Evolutionary conservation across 2,888 invertebrate genomes (phyloP), one percentile per base, ranked within the genome.

Genomic region (Philonicus albiceps): DNA sequence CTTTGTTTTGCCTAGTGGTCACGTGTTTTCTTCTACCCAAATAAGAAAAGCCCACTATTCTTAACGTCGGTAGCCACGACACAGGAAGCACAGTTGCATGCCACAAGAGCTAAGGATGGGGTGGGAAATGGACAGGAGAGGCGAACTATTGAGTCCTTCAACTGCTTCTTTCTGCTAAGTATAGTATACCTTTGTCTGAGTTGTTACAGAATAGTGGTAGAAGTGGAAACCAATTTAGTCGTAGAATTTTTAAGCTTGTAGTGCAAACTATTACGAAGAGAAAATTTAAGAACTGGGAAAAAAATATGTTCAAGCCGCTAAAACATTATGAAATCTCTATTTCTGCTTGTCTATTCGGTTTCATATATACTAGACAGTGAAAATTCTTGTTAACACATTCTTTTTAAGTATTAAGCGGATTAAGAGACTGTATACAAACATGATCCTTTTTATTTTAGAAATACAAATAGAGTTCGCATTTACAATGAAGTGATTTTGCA

Each of bases 1-100:
- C 30, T 8, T 19, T 85, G 85, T 85, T 85, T 85, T 85, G 85
- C 75, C 85, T 85, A 53, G 75, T 31, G n/a, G n/a, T 75, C 85
- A 85, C 75, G 85, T 85, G 85, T 34, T 75, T 73, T 74, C 72
- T 43, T 43, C 37, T 31, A 30, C 13, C 19, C 53, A 30, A 53
- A 81, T 53, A 40, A 83, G 30, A 83, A 83, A 83, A 31, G 27
- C 53, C 34, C 19, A 22, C n/a, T 80, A 16, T 64, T 64, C 64
- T 34, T 49, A 49, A 22, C 22, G 37, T 16, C 5, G 49, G 27
- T 31, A 8, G 31, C 31, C 27, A 30, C n/a, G 34, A 30, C 81
- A 55, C 43, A 64, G 34, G 81, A 43, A 64, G 31, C 40, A 64
- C 31, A 64, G 34, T 22, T 83, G 64, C 81, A 55, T 37, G 55